These are phyloP conservation scores for Eucera pruinosa DNA, from an alignment of 2,888 invertebrate species.

Conservation along the genomic window DNA sequence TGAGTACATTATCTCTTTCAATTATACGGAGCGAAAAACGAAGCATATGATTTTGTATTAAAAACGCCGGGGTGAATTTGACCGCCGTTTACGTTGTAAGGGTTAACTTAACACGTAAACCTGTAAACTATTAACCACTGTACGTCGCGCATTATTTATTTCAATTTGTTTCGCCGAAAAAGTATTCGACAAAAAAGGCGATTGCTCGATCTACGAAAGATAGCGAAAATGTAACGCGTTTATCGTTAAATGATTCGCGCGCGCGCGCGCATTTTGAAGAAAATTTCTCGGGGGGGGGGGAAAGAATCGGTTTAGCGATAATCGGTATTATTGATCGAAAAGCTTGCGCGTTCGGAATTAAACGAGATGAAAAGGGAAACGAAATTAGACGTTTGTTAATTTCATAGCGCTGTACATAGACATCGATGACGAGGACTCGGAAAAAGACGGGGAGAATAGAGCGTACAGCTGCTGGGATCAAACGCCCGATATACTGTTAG, in stretches of 20 bases:
- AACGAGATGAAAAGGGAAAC: background rate
- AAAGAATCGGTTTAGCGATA: background rate
- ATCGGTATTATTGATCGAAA: too few species aligned
- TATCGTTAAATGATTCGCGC: too few species aligned
- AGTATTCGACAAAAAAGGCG: too few species aligned
- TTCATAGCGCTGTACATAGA: conserved; percentile 85
- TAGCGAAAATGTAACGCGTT: too few species aligned
- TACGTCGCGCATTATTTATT: background rate
- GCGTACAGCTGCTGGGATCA: conserved; percentile 88
- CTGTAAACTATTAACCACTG: conserved; percentile 4
- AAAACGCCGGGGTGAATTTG: too few species aligned
- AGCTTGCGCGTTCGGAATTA: background rate
- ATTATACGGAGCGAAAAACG: too few species aligned
- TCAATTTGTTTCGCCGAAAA: too few species aligned
- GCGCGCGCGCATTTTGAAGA: background rate
- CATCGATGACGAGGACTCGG: conserved; percentile 83
- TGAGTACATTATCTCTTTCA: too few species aligned
- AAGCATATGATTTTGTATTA: too few species aligned
- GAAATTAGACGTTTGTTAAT: background rate
- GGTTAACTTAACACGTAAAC: too few species aligned
- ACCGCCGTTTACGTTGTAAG: too few species aligned
- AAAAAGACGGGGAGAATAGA: conserved; percentile 81
- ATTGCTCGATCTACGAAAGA: too few species aligned
- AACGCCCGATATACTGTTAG: conserved; percentile 90
- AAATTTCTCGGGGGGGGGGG: background rate